phyloP scores from a whole-genome alignment of 2,888 invertebrate genomes.

The Erynnis tages region DNA sequence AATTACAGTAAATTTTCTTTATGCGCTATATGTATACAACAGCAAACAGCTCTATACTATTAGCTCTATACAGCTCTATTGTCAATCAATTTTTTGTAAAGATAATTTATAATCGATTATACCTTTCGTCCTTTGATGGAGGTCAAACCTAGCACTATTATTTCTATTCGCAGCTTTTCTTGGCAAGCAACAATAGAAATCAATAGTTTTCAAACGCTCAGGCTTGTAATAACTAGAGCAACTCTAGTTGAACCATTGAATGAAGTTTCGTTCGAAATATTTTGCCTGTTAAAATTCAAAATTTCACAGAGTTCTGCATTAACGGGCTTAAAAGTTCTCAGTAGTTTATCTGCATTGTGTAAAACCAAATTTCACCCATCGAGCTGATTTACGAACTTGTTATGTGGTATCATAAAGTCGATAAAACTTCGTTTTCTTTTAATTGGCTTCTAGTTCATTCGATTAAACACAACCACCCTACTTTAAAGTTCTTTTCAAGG shows the following conservation, averaged over 20 bases:
- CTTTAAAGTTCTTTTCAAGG: too few relatives aligned
- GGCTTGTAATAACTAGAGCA: neutral
- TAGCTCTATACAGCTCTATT: too few relatives aligned
- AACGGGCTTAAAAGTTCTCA: neutral
- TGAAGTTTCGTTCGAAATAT: too few relatives aligned
- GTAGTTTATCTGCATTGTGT: neutral
- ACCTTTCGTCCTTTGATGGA: neutral
- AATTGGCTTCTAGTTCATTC: neutral
- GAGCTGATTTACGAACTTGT: neutral
- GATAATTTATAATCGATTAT: neutral
- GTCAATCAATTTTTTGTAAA: neutral
- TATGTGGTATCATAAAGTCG: neutral
- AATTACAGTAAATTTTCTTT: too few relatives aligned
- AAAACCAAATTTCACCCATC: neutral
- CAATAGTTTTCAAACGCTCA: conserved; percentile 2
- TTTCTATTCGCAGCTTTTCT: conserved; percentile 16
- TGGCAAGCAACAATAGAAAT: conserved; percentile 11
- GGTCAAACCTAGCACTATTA: neutral
- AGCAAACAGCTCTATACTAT: too few relatives aligned
- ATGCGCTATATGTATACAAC: too few relatives aligned
- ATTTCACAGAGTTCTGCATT: neutral
- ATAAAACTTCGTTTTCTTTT: neutral
- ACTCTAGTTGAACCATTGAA: too few relatives aligned
- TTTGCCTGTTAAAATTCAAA: neutral
- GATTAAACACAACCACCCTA: too few relatives aligned